Evolutionary conservation across 2,113 vertebrate species (phyloP).

Genomic region (Prunella fulvescens): DNA sequence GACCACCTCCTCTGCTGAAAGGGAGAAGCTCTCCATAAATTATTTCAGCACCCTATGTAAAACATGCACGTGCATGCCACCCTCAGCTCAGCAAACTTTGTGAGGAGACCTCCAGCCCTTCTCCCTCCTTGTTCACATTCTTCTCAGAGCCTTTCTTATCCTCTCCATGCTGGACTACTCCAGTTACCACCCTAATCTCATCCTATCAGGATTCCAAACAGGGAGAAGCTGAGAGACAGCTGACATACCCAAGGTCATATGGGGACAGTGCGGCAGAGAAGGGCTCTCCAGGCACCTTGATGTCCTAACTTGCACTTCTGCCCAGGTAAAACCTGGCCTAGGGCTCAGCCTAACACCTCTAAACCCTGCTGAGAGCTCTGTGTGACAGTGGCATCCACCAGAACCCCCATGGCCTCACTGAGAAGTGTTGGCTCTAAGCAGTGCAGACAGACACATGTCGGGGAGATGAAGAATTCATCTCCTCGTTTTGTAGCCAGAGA

Average conservation of each 20-base stretch:
- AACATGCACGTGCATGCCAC: background rate
- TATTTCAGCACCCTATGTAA: slow-evolving; percentile 61
- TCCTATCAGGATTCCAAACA: accelerated
- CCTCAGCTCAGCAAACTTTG: background rate
- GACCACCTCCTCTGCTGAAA: slow-evolving; percentile 73
- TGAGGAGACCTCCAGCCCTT: background rate
- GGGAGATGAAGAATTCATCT: background rate
- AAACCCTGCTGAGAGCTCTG: background rate
- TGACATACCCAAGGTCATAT: background rate
- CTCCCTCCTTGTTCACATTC: accelerated
- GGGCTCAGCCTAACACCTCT: background rate
- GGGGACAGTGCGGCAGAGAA: background rate
- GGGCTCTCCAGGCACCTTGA: background rate
- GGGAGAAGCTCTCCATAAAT: slow-evolving; percentile 67
- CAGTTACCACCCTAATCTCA: background rate
- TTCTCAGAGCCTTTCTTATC: background rate
- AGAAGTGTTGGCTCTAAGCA: background rate
- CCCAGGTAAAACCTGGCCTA: background rate
- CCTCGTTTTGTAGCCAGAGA: background rate
- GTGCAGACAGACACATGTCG: background rate
- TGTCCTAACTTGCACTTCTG: background rate
- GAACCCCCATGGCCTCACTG: accelerated
- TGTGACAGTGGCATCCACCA: accelerated
- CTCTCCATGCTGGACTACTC: background rate
- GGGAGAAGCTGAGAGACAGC: accelerated